Evolutionary conservation across 2,888 invertebrate genomes (phyloP).

Genomic region (Hemicrepidius hirtus): DNA sequence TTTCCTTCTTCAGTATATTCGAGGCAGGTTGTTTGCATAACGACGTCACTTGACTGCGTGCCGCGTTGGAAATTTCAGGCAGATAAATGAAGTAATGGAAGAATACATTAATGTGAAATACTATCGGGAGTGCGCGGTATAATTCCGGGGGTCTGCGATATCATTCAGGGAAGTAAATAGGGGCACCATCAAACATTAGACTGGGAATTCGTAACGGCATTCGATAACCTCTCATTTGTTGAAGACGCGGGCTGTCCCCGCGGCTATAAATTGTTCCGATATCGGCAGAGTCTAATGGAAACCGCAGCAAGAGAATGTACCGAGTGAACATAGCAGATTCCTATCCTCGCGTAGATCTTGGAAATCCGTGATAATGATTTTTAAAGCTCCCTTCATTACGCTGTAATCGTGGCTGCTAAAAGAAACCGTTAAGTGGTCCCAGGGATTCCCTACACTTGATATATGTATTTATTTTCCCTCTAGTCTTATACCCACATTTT

Average conservation of each 20-base stretch:
- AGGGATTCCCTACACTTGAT: conserved; percentile 41
- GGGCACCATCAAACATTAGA: conserved; percentile 36
- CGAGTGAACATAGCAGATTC: conserved; percentile 49
- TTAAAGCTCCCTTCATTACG: conserved; percentile 62
- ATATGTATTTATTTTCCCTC: conserved; percentile 43
- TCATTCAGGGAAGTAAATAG: conserved; percentile 25
- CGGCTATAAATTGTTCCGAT: conserved; percentile 42
- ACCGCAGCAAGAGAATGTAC: conserved; percentile 42
- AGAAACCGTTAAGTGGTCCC: conserved; percentile 49
- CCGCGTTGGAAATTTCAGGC: conserved; percentile 7
- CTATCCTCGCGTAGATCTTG: conserved; percentile 54
- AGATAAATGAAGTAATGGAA: conserved; percentile 36
- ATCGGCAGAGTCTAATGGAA: conserved; percentile 43
- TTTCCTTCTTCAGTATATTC: no score
- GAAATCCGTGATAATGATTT: conserved; percentile 62
- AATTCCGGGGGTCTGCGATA: conserved; percentile 6
- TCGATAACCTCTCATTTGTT: conserved; percentile 44
- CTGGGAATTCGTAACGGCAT: conserved; percentile 27
- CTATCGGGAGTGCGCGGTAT: conserved; percentile 13
- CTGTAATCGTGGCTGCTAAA: conserved; percentile 56
- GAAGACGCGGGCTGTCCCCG: conserved; percentile 44
- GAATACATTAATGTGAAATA: conserved; percentile 43
- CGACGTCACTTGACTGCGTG: not conserved
- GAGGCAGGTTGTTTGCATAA: not conserved
- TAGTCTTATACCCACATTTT: not conserved